Base-by-base conservation (phyloP, 30 jellyfish, hydroid and myxozoan genomes). In the Hydractinia symbiolongicarpus region DNA sequence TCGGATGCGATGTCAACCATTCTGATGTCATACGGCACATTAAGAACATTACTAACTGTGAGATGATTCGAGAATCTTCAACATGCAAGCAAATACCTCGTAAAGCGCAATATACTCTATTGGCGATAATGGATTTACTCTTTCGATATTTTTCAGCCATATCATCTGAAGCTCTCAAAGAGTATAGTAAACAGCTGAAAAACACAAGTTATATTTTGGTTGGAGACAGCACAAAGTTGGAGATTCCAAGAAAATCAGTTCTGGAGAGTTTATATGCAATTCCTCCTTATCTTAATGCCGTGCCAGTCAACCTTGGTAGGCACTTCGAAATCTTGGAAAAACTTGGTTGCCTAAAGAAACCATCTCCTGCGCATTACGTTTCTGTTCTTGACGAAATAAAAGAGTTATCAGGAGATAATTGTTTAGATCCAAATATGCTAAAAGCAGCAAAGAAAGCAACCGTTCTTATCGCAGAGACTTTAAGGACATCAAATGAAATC, bases 281-380 rank as follows among this genome's bases (percentile, higher is more conserved):
- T n/a, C 85, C 88, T 13, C 90, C 94, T 11, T 88, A 83, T 66
- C 60, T 88, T 14, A 66, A 77, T 76, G 56, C 89, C 4, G 83
- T 83, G 67, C 81, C 86, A 1, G 55, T 55, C 9, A 64, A 10
- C 9, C 60, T 67, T 30, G 95, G 90, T 21, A 67, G 56, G 54
- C 84, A 54, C 44, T 79, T 73, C 20, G 94, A 67, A 4, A 15
- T 79, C 40, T 80, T 88, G 55, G 66, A 72, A 54, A n/a, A n/a
- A 11, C 52, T 88, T 11, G 96, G 94, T 11, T 67, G 80, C 53
- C 20, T 85, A 8, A 64, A 66, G 53, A 54, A 56, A 60, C 88
- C 90, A 19, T 64, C 86, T 7, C 50, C 78, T 7, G 54, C 55
- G 21, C 88, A 66, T 64, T 55, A 79, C 50, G 76, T 62, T 6